Base-by-base conservation (phyloP, 53 echinoderm and acorn worm genomes). In the Zoroaster sp. region DNA sequence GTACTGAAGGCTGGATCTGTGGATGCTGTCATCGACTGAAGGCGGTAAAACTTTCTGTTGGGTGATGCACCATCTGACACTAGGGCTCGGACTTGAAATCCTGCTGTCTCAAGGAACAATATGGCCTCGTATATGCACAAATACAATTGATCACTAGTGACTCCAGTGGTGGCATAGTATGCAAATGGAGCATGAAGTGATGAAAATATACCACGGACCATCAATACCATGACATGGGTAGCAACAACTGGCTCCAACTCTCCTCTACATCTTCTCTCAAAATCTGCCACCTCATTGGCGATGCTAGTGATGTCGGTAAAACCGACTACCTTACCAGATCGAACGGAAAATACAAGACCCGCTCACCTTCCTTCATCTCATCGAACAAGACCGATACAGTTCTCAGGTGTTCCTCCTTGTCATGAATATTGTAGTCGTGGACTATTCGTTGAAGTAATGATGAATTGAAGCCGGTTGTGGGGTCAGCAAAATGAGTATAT, bases 281-380 rank as follows among this genome's bases (percentile, higher is more conserved):
- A 91, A 3, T 75, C 15, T 4, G 32, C 11, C 7, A 92, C 4
- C 36, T 92, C 92, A 36, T 81, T 55, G 2, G 18, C 47, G 0
- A 92, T 30, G 15, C 47, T 40, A 83, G 89, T n/a, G n/a, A n/a
- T n/a, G n/a, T n/a, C n/a, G n/a, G n/a, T n/a, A n/a, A n/a, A n/a
- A n/a, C n/a, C n/a, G 4, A 75, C 40, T 6, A 89, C 31, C 35
- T 83, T 59, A 1, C 92, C 92, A n/a, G 89, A 75, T 10, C 83
- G 11, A 10, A 44, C 73, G 14, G 74, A 63, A 73, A 74, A 81
- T 40, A 73, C 85, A 8, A 92, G 59, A 13, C 89, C 85, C 17
- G 44, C 1, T 38, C 39, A 83, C 7, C 89, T n/a, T n/a, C 72
- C 45, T 92, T 92, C 89, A 92, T 92, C 28, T 92, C 89, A 49